Base-by-base conservation (phyloP, 2,113 vertebrate species). In the Paracanthobrama guichenoti region DNA sequence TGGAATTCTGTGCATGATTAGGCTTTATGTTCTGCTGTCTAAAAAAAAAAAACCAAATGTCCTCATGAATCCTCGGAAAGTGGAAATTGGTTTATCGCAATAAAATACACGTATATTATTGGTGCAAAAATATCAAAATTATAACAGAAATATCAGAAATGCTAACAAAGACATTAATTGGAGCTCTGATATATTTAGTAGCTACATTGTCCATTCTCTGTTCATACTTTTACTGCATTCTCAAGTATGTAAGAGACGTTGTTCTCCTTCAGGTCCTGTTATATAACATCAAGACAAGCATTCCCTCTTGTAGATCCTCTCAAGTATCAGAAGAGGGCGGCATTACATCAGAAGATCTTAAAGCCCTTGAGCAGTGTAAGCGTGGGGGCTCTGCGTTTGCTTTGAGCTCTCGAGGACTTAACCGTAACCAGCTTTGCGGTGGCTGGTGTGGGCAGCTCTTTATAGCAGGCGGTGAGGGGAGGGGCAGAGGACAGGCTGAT, bases 381-480 rank as follows among this genome's bases (percentile, higher is more conserved):
- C 0, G 96, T 95, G 69, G 96, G 96, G 2, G 96, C 96, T 57
- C 96, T 95, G 86, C 96, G 95, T 91, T 97, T 98, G 93, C 96
- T 98, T 90, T 97, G 96, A 28, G 96, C 97, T 60, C 96, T 94
- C 0, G 96, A 97, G 0, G 96, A 96, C 89, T 97, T 98, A 28
- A 98, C 95, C 0, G 97, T 98, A 84, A 98, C 95, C 90, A 97
- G 90, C 90, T 97, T 97, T 92, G 97, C 96, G 39, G 96, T 97
- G 85, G 96, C 93, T n/a, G 97, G 93, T 0, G 95, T 89, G 1
- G 96, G 96, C 84, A 97, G 94, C 93, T 98, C 97, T 88, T 96
- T 97, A 88, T 94, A 95, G 92, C 91, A 95, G 82, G 95, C 87
- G 55, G 95, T 91, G 22, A 97, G 93, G 0, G 94, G 87, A 0